These are phyloP conservation scores for Camponotus vicinus DNA, from an alignment of 1,140 invertebrate genomes.

Conservation along the genomic window DNA sequence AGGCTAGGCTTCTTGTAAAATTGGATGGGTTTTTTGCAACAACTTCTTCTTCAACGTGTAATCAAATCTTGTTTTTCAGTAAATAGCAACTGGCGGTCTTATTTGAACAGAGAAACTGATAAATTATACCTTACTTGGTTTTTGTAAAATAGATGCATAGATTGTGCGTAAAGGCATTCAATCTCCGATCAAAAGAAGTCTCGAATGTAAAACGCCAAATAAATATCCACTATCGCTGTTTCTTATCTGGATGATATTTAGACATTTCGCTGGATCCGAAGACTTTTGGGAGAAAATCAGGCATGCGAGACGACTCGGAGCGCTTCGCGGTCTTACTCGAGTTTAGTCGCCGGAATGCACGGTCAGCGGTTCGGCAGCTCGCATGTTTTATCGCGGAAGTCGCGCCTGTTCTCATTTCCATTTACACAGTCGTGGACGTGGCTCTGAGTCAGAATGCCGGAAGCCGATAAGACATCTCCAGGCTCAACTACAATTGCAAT, in stretches of 20 bases:
- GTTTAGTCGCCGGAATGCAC: constrained; percentile 61
- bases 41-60: not conserved
- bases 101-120: too few relatives aligned
- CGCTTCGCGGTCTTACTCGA: constrained; percentile 49
- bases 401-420: constrained; percentile 66
- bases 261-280: constrained; percentile 33
- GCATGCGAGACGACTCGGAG: constrained; percentile 36
- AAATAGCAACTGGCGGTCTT: too few relatives aligned
- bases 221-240: not conserved
- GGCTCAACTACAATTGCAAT: constrained; percentile 49
- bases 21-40: too few relatives aligned
- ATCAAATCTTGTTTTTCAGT: too few relatives aligned
- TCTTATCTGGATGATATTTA: not conserved
- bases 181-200: too few relatives aligned
- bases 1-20: too few relatives aligned
- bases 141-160: too few relatives aligned
- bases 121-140: too few relatives aligned
- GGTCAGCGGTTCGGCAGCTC: constrained; percentile 62
- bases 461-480: constrained; percentile 62
- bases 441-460: constrained; percentile 62
- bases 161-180: too few relatives aligned
- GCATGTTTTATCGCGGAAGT: constrained; percentile 66
- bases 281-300: constrained; percentile 43
- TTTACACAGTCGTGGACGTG: constrained; percentile 65
- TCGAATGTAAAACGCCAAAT: not conserved